A percentile compares a stretch with the other conserved stretches of the same genome.
phyloP scores from a whole-genome alignment of 2,888 invertebrate genomes.

The Drosophila leonis region DNA sequence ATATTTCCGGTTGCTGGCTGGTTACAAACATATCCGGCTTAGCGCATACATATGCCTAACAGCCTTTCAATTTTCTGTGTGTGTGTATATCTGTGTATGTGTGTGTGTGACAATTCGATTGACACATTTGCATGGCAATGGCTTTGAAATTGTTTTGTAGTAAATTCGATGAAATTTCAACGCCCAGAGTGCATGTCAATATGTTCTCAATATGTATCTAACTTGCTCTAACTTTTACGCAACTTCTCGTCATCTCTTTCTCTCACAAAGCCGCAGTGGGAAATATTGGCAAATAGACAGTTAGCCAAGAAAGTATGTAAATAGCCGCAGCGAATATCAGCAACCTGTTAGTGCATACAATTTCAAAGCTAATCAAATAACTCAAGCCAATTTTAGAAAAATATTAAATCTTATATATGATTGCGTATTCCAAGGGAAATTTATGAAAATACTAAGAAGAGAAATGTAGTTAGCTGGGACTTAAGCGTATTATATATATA shows the following conservation, averaged over 20 bases:
- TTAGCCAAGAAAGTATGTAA: slow-evolving; percentile 15
- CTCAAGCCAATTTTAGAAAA: neutral
- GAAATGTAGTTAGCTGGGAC: neutral
- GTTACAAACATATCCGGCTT: slow-evolving; percentile 25
- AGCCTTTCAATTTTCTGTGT: slow-evolving; percentile 26
- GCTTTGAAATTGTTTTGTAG: slow-evolving; percentile 49
- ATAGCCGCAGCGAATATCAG: slow-evolving; percentile 2
- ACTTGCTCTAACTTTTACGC: neutral
- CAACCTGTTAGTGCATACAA: neutral
- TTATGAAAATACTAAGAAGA: neutral
- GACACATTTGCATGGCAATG: slow-evolving; percentile 66
- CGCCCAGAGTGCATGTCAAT: slow-evolving; percentile 55
- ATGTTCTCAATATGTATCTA: slow-evolving; percentile 9
- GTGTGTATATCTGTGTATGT: neutral
- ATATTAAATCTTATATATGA: neutral
- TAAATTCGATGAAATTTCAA: slow-evolving; percentile 36
- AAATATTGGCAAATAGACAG: slow-evolving; percentile 29
- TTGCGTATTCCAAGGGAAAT: neutral
- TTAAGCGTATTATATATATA: neutral
- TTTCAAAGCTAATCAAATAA: slow-evolving; percentile 8
- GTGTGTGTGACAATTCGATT: slow-evolving; percentile 55
- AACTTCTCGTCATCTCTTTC: too few species aligned
- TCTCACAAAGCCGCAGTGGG: neutral
- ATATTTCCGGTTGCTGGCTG: slow-evolving; percentile 53
- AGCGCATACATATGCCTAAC: slow-evolving; percentile 34